Percentiles rank a stretch among this genome's conserved stretches.
These are phyloP conservation scores for Arothron firmamentum DNA, from an alignment of 2,113 vertebrate genomes.

Conservation along the genomic window DNA sequence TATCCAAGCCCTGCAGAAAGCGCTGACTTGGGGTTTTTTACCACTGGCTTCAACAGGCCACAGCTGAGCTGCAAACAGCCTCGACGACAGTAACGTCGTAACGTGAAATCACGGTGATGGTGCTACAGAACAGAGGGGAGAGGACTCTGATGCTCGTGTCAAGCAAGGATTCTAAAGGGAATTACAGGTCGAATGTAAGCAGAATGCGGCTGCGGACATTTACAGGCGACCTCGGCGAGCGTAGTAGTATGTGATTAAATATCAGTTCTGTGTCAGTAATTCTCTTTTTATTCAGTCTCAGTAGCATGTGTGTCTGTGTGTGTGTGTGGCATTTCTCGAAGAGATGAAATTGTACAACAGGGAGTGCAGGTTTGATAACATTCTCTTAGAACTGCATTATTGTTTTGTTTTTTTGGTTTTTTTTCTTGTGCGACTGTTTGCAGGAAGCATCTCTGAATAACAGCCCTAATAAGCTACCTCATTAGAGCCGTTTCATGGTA, in stretches of 20 bases:
- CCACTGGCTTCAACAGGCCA: constrained; percentile 50
- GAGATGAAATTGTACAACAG: constrained; percentile 32
- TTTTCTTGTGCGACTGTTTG: constrained; percentile 49
- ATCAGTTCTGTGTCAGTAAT: neutral
- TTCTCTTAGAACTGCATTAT: constrained; percentile 28
- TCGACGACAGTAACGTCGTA: constrained; percentile 59
- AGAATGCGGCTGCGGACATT: constrained; percentile 9
- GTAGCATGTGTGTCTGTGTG: neutral
- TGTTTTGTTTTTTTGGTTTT: constrained; percentile 52
- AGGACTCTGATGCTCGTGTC: constrained; percentile 6
- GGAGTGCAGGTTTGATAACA: constrained; percentile 29
- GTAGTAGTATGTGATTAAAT: constrained; percentile 15
- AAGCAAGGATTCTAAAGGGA: constrained; percentile 17
- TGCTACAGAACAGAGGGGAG: neutral
- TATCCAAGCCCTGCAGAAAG: constrained; percentile 38
- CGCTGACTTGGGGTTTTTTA: constrained; percentile 41
- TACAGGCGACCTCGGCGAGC: constrained; percentile 1
- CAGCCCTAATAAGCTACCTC: constrained; percentile 65
- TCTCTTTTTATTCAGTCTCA: constrained; percentile 17
- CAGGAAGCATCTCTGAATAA: constrained; percentile 57
- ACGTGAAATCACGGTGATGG: constrained; percentile 37
- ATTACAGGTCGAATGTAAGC: constrained; percentile 21
- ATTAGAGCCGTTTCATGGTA: constrained; percentile 56
- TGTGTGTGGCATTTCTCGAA: constrained; percentile 5
- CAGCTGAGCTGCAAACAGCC: constrained; percentile 40